Base-by-base conservation (phyloP, 2,113 vertebrate species). In the Eurypyga helias region DNA sequence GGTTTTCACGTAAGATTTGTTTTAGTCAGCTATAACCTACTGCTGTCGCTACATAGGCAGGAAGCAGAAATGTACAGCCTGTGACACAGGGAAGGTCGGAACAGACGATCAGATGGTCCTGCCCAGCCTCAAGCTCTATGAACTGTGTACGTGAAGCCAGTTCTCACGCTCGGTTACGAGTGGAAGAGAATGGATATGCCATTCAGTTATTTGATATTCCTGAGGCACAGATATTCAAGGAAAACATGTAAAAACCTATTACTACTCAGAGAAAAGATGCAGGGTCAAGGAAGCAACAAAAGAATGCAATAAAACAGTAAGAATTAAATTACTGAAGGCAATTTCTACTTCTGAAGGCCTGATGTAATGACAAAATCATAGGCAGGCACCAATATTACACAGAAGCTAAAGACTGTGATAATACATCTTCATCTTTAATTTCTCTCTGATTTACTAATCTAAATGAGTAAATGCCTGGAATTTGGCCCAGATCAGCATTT, bases 321-420 rank as follows among this genome's bases (percentile, higher is more conserved):
- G 81, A 84, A 96, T 94, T 87, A 78, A 91, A 87, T 95, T 82
- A 78, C 70, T 72, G 52, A 89, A n/a, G 94, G 65, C 58, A 49
- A 90, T 79, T 96, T 45, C 78, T 91, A 25, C 52, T 64, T 93
- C 87, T 96, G 91, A 26, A 84, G 91, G 57, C 18, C 66, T 48
- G 66, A 89, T 52, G 70, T 87, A 92, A 95, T 66, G 93, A 89
- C 91, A 95, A 88, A 93, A 86, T 90, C 89, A 95, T 78, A 61
- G 64, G 49, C 86, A 46, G 7, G 71, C 67, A 77, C 49, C 64
- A 81, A 13, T 28, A 54, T 46, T 90, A 78, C 83, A 87, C 49
- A 71, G 94, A 38, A 88, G 73, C 87, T 85, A 89, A 75, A 49
- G 91, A 20, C 49, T 77, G 62, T 67, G 73, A 45, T 61, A 76